phyloP scores from a whole-genome alignment of 2,113 vertebrate species.

The Lampris incognitus region DNA sequence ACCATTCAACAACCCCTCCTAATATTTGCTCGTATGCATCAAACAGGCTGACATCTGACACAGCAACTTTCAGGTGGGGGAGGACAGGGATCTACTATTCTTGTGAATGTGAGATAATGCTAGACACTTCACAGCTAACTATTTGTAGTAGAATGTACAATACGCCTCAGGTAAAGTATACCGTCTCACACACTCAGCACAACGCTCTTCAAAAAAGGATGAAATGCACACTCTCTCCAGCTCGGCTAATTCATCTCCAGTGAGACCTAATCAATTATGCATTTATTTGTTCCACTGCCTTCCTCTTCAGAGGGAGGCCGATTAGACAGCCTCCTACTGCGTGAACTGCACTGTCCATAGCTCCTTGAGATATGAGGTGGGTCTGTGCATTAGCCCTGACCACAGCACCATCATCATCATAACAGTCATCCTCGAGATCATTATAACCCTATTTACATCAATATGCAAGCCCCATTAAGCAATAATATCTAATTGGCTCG shows the following conservation, averaged over 20 bases:
- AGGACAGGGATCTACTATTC: background rate
- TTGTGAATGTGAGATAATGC: background rate
- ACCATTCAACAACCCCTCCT: too few species aligned
- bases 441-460: conserved; percentile 5
- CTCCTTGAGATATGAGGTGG: conserved; percentile 35
- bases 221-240: conserved; percentile 44
- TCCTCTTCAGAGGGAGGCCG: conserved; percentile 42
- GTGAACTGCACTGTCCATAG: conserved; percentile 12
- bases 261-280: conserved; percentile 67
- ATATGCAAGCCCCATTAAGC: conserved; percentile 5
- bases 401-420: conserved; percentile 40
- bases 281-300: conserved; percentile 53
- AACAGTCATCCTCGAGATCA: conserved; percentile 7
- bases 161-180: conserved; percentile 3
- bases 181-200: conserved; percentile 9
- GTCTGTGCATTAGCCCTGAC: conserved; percentile 53
- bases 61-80: too few species aligned
- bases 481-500: conserved; percentile 4
- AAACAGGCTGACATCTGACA: too few species aligned
- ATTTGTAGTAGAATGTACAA: conserved; percentile 17
- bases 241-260: conserved; percentile 55
- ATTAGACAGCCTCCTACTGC: conserved; percentile 39
- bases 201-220: conserved; percentile 24
- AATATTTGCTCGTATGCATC: too few species aligned
- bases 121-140: background rate